phyloP scores from a whole-genome alignment of 2,888 invertebrate species.

The Heteromyza rotundicornis region DNA sequence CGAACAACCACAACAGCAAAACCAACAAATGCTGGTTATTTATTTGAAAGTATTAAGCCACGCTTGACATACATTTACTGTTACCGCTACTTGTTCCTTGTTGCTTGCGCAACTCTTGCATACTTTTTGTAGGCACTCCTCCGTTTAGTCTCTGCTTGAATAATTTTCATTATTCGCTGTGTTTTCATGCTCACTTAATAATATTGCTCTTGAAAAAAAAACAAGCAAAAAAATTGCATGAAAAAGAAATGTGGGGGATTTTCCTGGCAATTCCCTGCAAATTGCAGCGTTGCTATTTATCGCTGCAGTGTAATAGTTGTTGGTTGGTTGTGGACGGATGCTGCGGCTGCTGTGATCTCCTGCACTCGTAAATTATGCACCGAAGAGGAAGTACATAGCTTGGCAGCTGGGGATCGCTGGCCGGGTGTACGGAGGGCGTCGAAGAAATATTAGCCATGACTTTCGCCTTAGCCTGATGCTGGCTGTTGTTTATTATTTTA shows the following conservation, averaged over 20 bases:
- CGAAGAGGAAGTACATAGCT: too few species aligned
- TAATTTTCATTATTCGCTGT: conserved; percentile 2
- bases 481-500: conserved; percentile 20
- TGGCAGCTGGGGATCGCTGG: too few species aligned
- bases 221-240: neutral
- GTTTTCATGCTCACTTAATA: conserved; percentile 8
- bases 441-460: conserved; percentile 10
- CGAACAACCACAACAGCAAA: conserved; percentile 9
- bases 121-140: too few species aligned
- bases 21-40: neutral
- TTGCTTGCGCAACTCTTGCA: neutral
- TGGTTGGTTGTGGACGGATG: neutral
- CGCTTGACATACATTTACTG: neutral
- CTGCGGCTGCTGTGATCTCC: neutral
- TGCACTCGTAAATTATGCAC: conserved; percentile 13
- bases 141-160: neutral
- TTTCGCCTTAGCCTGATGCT: conserved; percentile 1
- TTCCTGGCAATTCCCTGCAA: neutral
- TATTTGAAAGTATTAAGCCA: neutral
- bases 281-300: neutral
- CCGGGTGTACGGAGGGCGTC: too few species aligned
- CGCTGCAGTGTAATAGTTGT: neutral
- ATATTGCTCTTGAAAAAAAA: neutral
- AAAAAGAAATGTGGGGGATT: neutral
- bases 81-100: neutral